A percentile compares a stretch with the other conserved stretches of the same genome.
Conservation (phyloP, 2,797 vertebrate species). For the Pelodytes ibericus region DNA sequence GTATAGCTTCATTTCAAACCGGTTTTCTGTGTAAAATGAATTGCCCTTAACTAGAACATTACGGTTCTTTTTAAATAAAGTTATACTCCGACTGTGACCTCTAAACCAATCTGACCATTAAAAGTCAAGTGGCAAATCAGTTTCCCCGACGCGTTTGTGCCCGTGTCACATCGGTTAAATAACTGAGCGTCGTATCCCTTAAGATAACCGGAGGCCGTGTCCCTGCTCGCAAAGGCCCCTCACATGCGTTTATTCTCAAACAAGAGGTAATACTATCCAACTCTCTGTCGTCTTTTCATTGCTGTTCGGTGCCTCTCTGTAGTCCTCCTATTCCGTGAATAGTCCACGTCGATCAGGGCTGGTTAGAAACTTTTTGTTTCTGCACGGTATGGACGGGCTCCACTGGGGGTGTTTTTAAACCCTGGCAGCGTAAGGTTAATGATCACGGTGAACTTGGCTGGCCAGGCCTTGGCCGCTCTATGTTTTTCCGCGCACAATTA, state of each 20-base stretch:
- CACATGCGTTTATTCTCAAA: not conserved
- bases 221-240: not conserved
- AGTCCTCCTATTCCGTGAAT: not conserved
- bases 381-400: conserved; percentile 11
- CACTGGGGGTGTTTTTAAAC: conserved; percentile 16
- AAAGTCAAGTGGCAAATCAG: not conserved
- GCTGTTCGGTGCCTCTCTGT: not conserved
- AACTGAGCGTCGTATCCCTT: not conserved
- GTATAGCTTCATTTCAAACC: too few species aligned
- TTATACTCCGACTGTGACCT: too few species aligned
- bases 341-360: not conserved
- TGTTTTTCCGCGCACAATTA: conserved; percentile 53
- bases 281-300: not conserved
- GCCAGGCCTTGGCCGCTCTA: conserved; percentile 22
- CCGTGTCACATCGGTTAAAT: not conserved
- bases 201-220: not conserved
- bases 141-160: not conserved
- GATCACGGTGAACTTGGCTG: conserved; percentile 24
- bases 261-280: not conserved
- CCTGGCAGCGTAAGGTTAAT: conserved; percentile 3
- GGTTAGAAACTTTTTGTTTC: conserved; percentile 11
- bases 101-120: not conserved
- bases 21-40: too few species aligned
- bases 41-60: too few species aligned
- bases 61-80: too few species aligned